Evolutionary conservation across 2,888 invertebrate genomes (phyloP).

Genomic region (Mayetiola destructor): DNA sequence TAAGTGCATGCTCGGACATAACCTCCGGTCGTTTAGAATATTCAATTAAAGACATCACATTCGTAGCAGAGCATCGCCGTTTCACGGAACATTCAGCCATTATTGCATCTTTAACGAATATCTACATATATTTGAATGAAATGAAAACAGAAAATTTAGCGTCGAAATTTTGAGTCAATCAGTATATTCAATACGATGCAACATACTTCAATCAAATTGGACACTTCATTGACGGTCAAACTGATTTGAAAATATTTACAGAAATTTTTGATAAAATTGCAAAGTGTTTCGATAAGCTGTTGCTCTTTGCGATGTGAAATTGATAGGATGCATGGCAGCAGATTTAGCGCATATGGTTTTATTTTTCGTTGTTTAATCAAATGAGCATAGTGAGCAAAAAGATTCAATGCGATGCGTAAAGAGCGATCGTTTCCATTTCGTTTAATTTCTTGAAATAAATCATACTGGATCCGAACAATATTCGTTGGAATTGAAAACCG

Average conservation of each 20-base stretch:
- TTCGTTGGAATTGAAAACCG: conserved; percentile 52
- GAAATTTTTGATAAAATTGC: conserved; percentile 32
- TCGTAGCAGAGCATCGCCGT: conserved; percentile 65
- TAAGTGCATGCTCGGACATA: conserved; percentile 37
- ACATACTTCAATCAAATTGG: conserved; percentile 32
- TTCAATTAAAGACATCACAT: conserved; percentile 65
- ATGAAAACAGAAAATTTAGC: not conserved
- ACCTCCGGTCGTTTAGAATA: conserved; percentile 53
- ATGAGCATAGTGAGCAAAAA: conserved; percentile 61
- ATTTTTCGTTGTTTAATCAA: conserved; percentile 63
- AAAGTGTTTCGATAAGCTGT: conserved; percentile 30
- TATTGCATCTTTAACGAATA: conserved; percentile 34
- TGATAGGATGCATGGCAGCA: conserved; percentile 57
- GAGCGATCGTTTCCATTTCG: conserved; percentile 51
- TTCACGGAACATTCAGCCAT: conserved; percentile 49
- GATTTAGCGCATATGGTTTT: conserved; percentile 58
- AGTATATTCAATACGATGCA: not conserved
- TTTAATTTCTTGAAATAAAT: conserved; percentile 69
- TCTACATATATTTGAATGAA: conserved; percentile 17
- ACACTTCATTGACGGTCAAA: conserved; percentile 31
- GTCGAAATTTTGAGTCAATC: not conserved
- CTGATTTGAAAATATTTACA: conserved; percentile 31
- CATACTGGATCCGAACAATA: conserved; percentile 59
- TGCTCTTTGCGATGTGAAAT: conserved; percentile 54
- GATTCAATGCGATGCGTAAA: conserved; percentile 57